Evolutionary conservation across 2,113 vertebrate genomes (phyloP), one percentile per base, ranked within the genome.

Genomic region (Gnathonemus echidnorhynchus): DNA sequence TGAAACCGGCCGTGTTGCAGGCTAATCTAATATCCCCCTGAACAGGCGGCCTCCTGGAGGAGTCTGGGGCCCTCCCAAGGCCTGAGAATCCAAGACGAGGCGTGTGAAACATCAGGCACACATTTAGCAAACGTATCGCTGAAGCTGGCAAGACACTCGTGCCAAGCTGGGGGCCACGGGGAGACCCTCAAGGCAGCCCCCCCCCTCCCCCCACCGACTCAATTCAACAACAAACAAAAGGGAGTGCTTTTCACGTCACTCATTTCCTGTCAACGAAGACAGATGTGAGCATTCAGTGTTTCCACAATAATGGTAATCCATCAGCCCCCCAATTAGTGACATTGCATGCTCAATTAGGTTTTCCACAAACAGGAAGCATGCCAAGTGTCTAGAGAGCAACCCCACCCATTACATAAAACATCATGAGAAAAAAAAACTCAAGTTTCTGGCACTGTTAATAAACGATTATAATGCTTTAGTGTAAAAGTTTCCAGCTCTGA

Each of bases 11-110:
- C 85, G 52, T 56, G 42, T 53, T 21, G 88, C 74, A 90, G 87
- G 92, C 89, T 89, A 91, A 42, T 91, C n/a, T 70, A 90, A 91
- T 88, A 91, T 53, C 88, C 45, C 85, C 70, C 84, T 91, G 90
- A 89, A 91, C 86, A 91, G 92, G 91, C 77, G 90, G 87, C 91
- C 62, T 89, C 92, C 74, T 91, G 91, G 48, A 70, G 62, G 10
- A 86, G n/a, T 92, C 92, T 93, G 92, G 93, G 90, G 92, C 92
- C 91, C 53, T 83, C 90, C 62, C 53, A 90, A 89, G 84, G 80
- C 91, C 91, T 91, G 21, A 35, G 88, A 93, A 93, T 91, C 92
- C 90, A 92, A 90, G 88, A 90, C 93, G 90, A 91, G 89, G n/a
- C 91, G 88, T 92, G 90, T 90, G 74, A 93, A 90, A 92, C 88